phyloP scores from a whole-genome alignment of 2,888 invertebrate genomes.

The Julus scandinavius region DNA sequence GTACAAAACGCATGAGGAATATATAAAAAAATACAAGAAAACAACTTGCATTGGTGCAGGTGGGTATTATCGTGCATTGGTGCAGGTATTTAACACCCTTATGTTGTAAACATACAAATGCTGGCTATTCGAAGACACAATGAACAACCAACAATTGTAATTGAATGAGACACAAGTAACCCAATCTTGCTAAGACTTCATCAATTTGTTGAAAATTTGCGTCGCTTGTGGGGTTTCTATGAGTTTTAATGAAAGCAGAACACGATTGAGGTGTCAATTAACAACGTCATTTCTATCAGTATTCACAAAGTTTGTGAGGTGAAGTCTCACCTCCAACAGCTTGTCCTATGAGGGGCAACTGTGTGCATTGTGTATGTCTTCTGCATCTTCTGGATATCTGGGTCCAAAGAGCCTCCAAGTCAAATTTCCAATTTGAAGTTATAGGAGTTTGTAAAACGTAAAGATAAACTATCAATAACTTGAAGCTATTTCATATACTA shows the following conservation, averaged over 20 bases:
- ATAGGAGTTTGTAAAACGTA: too few species aligned
- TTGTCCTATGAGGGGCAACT: too few species aligned
- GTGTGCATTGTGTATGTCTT: too few species aligned
- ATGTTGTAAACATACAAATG: not conserved
- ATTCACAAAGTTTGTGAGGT: not conserved
- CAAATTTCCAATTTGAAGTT: too few species aligned
- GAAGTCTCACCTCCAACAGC: not conserved
- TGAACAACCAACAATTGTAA: not conserved
- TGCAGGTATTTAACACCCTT: not conserved
- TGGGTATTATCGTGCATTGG: not conserved
- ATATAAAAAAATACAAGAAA: not conserved
- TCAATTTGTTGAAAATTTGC: not conserved
- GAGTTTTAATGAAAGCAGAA: not conserved
- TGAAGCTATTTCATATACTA: not conserved
- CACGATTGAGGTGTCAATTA: not conserved
- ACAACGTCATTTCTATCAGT: not conserved
- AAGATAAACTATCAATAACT: too few species aligned
- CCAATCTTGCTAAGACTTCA: not conserved
- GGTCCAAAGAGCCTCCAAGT: too few species aligned
- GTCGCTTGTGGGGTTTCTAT: not conserved
- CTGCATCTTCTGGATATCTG: too few species aligned
- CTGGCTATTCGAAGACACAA: not conserved
- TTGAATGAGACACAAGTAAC: constrained; percentile 25
- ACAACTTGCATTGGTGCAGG: not conserved
- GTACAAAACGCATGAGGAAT: not conserved